These are phyloP conservation scores for Leptosomus discolor DNA, from an alignment of 2,113 vertebrate species.

Conservation along the genomic window DNA sequence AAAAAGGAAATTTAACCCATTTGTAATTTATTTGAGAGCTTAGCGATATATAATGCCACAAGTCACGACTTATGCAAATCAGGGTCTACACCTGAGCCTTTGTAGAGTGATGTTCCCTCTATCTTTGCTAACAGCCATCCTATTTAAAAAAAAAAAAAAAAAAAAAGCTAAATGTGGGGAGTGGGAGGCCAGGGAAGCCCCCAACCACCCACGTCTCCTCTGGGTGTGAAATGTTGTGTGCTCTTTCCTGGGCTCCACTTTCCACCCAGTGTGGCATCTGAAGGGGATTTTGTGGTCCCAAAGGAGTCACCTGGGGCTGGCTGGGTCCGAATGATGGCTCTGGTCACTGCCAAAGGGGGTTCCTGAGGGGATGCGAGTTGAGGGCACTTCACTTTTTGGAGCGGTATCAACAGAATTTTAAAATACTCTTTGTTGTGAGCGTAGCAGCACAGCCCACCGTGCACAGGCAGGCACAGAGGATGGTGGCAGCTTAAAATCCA, in stretches of 20 bases:
- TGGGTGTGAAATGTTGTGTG: accelerated
- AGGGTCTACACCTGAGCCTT: neutral
- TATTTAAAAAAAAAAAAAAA: neutral
- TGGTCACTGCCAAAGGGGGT: accelerated
- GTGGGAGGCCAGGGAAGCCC: neutral
- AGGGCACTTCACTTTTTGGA: neutral
- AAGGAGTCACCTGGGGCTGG: accelerated
- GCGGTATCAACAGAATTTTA: neutral
- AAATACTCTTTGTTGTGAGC: neutral
- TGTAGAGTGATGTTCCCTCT: accelerated
- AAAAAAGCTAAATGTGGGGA: neutral
- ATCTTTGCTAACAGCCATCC: neutral
- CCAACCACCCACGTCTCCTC: accelerated
- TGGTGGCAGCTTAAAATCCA: neutral
- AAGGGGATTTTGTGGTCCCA: accelerated
- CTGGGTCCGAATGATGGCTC: accelerated
- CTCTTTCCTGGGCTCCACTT: neutral
- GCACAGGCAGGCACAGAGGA: neutral
- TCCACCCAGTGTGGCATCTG: neutral
- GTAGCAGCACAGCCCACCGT: accelerated
- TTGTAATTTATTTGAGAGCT: neutral
- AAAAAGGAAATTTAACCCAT: neutral
- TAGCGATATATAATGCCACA: neutral
- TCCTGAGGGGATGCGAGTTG: neutral
- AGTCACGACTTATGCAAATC: neutral